Conservation (phyloP, 1,140 invertebrate genomes). For the Procambarus clarkii region DNA sequence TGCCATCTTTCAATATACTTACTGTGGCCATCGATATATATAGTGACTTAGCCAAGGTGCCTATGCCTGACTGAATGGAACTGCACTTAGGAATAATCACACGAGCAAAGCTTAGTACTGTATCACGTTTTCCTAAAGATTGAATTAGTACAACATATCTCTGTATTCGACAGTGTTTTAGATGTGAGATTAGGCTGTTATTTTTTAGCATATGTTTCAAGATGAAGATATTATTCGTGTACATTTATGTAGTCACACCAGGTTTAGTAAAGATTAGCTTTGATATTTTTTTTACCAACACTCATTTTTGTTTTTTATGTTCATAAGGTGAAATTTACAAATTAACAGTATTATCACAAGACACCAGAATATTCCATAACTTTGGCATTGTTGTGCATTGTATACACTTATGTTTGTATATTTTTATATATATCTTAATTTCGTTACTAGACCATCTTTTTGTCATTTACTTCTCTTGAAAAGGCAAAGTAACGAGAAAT, state of each 20-base stretch:
- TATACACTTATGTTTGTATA: not conserved
- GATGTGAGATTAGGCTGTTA: not conserved
- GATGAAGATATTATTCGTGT: not conserved
- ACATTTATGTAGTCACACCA: not conserved
- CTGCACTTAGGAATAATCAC: slow-evolving; percentile 11
- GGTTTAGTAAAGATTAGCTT: not conserved
- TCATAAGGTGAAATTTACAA: not conserved
- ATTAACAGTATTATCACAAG: not conserved
- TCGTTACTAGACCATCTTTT: not conserved
- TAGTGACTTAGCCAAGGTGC: slow-evolving; percentile 10
- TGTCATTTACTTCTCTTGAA: not conserved
- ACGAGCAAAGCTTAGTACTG: not conserved
- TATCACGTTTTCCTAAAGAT: not conserved
- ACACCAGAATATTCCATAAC: not conserved
- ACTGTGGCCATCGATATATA: not conserved
- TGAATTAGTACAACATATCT: not conserved
- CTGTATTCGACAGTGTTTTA: not conserved
- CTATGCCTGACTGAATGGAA: slow-evolving; percentile 17
- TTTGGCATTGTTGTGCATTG: not conserved
- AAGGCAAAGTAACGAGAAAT: not conserved
- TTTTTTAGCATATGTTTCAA: not conserved
- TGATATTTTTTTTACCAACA: not conserved
- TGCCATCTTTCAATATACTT: not conserved
- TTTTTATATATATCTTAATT: not conserved
- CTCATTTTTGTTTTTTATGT: not conserved